Evolutionary conservation across 2,888 invertebrate genomes (phyloP).

Genomic region (Netelia fuscicornis): DNA sequence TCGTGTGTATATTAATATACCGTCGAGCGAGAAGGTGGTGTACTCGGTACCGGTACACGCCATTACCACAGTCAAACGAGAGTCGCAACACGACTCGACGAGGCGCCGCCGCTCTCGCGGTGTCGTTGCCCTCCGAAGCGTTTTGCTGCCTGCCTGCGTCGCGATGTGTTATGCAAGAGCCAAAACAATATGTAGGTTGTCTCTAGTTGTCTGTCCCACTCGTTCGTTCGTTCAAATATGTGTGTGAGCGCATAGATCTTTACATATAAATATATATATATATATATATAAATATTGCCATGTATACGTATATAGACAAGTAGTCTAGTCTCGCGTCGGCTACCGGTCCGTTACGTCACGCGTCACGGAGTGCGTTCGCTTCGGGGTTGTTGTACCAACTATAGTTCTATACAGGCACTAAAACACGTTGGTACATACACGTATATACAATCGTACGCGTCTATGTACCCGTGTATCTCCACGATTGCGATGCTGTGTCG

Average conservation of each 20-base stretch:
- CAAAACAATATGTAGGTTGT: slow-evolving; percentile 75
- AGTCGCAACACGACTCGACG: slow-evolving; percentile 17
- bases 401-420: slow-evolving; percentile 11
- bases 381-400: slow-evolving; percentile 69
- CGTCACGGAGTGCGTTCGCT: slow-evolving; percentile 68
- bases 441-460: too few relatives aligned
- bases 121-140: slow-evolving; percentile 67
- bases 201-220: slow-evolving; percentile 70
- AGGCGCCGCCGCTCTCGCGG: slow-evolving; percentile 32
- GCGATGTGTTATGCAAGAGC: slow-evolving; percentile 72
- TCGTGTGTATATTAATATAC: not conserved
- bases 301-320: slow-evolving; percentile 4
- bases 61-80: slow-evolving; percentile 18
- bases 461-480: too few relatives aligned
- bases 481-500: too few relatives aligned
- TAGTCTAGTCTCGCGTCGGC: slow-evolving; percentile 56
- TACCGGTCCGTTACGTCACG: slow-evolving; percentile 68
- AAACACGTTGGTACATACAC: too few relatives aligned
- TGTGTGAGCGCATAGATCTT: not conserved
- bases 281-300: slow-evolving; percentile 38
- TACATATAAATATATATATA: slow-evolving; percentile 37
- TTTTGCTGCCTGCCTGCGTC: slow-evolving; percentile 35
- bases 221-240: slow-evolving; percentile 44
- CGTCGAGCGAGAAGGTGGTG: slow-evolving; percentile 15
- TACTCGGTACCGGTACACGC: slow-evolving; percentile 21